Conservation (phyloP, 2,797 vertebrate genomes). For the Clarias platycephalus region DNA sequence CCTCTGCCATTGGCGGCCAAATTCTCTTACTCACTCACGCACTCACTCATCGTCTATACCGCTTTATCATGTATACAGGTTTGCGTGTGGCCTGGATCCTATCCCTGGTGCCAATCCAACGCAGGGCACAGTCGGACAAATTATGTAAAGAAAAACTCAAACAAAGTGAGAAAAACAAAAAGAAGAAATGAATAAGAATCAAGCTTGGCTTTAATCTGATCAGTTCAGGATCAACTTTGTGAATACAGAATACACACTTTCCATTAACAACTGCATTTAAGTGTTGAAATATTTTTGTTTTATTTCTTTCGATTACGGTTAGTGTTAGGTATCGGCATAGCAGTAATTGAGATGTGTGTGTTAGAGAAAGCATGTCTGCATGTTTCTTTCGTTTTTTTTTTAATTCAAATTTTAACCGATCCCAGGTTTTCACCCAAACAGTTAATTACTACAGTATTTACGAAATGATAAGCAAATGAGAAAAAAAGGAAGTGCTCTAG, state of each 20-base stretch:
- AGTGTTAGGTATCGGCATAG: neutral
- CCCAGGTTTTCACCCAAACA: no score
- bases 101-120: no score
- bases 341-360: neutral
- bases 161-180: neutral
- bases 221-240: neutral
- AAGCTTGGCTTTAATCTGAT: neutral
- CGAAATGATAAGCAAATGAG: no score
- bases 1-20: neutral
- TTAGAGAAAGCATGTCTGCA: no score
- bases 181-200: neutral
- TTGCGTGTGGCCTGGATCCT: no score
- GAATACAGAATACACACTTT: conserved; percentile 2
- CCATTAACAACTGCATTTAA: conserved; percentile 24
- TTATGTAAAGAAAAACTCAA: no score
- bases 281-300: neutral
- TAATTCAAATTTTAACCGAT: neutral
- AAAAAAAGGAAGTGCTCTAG: neutral
- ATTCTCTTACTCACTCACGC: no score
- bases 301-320: neutral
- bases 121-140: no score
- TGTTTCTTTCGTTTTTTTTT: no score
- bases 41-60: no score
- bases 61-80: no score
- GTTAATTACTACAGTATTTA: no score